A percentile compares a stretch with the other conserved stretches of the same genome.
Evolutionary conservation across 2,113 vertebrate genomes (phyloP).

Genomic region (Thermophis baileyi): DNA sequence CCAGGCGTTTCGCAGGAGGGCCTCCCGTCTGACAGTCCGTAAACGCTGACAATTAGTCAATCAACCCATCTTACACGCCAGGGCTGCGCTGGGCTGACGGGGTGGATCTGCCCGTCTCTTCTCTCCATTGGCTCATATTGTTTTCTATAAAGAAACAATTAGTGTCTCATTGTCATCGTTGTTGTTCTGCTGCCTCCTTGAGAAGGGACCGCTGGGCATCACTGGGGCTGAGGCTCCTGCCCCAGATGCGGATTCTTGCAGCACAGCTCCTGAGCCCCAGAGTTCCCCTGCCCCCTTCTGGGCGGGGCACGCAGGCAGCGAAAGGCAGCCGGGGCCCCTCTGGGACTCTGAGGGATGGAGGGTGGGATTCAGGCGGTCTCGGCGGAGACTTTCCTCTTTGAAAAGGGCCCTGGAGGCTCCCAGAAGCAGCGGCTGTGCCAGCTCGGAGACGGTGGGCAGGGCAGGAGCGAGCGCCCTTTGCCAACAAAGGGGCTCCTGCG

Average conservation of each 20-base stretch:
- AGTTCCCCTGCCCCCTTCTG: background rate
- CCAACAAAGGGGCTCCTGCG: constrained; percentile 59
- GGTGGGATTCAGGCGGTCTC: background rate
- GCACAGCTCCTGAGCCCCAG: background rate
- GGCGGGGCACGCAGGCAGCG: background rate
- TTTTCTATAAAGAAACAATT: background rate
- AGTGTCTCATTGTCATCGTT: fast-evolving
- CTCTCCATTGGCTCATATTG: background rate
- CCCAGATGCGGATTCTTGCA: background rate
- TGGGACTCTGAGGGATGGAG: background rate
- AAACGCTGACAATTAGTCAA: background rate
- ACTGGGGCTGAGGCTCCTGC: background rate
- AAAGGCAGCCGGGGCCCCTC: background rate
- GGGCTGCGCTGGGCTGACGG: fast-evolving
- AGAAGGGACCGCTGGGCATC: background rate
- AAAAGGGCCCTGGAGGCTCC: constrained; percentile 47
- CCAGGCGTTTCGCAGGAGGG: fast-evolving
- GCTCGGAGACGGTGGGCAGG: constrained; percentile 70
- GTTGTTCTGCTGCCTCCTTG: background rate
- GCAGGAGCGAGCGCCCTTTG: constrained; percentile 55
- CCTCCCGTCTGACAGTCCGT: background rate
- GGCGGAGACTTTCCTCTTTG: constrained; percentile 54
- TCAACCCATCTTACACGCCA: background rate
- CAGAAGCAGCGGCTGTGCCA: constrained; percentile 56
- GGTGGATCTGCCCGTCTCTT: background rate